Percentiles rank a stretch among this genome's conserved stretches.
These are phyloP conservation scores for Phalera bucephala DNA, from an alignment of 2,888 invertebrate genomes.

Conservation along the genomic window DNA sequence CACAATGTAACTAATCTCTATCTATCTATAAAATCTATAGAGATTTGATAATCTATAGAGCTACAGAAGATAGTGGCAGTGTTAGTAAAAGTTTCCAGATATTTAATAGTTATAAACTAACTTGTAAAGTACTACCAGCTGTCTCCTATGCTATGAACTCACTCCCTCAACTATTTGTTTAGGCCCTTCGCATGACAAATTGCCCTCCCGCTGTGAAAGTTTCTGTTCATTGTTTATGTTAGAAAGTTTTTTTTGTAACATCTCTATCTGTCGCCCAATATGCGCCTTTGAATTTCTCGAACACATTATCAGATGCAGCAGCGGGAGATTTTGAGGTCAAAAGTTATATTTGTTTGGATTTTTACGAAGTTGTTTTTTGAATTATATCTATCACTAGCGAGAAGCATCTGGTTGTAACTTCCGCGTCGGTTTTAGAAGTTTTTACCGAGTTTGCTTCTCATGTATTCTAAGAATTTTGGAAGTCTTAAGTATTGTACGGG, in stretches of 20 bases:
- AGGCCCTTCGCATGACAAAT: conserved; percentile 38
- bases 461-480: too few relatives aligned
- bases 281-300: conserved; percentile 9
- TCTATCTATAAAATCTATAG: too few relatives aligned
- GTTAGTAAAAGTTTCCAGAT: too few relatives aligned
- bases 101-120: too few relatives aligned
- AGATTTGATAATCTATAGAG: too few relatives aligned
- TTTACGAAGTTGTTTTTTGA: too few relatives aligned
- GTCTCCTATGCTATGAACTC: not conserved
- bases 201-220: conserved; percentile 35
- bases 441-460: too few relatives aligned
- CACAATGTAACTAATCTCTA: too few relatives aligned
- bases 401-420: too few relatives aligned
- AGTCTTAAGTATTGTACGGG: too few relatives aligned
- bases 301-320: conserved; percentile 9
- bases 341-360: conserved; percentile 5
- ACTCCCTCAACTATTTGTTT: conserved; percentile 17
- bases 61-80: too few relatives aligned
- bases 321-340: conserved; percentile 15
- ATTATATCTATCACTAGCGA: not conserved
- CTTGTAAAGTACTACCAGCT: conserved; percentile 8
- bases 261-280: conserved; percentile 6
- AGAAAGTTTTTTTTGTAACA: conserved; percentile 23
- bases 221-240: conserved; percentile 25
- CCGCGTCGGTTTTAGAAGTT: not conserved